Percentiles rank a stretch among this genome's conserved stretches.
phyloP scores from a whole-genome alignment of 2,888 invertebrate genomes.

The Himalopsyche anomala region DNA sequence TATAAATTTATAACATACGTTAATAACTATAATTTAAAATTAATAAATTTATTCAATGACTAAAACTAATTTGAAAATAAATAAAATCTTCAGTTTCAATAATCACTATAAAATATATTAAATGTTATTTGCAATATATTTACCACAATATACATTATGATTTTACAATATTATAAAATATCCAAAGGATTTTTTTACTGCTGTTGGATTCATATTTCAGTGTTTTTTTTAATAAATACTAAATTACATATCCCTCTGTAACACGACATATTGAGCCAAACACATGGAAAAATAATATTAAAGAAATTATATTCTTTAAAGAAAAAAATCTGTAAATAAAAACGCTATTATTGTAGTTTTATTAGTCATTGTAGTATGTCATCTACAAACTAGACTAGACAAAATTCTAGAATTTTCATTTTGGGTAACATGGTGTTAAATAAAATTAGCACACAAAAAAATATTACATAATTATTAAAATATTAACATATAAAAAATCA shows the following conservation, averaged over 20 bases:
- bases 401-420: background rate
- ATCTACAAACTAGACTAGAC: too few relatives aligned
- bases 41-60: conserved; percentile 47
- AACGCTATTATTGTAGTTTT: too few relatives aligned
- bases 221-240: background rate
- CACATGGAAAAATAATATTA: background rate
- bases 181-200: background rate
- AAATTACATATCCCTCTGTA: conserved; percentile 9
- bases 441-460: conserved; percentile 25
- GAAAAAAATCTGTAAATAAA: too few relatives aligned
- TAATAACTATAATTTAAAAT: conserved; percentile 46
- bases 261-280: background rate
- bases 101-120: conserved; percentile 46
- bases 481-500: conserved; percentile 1
- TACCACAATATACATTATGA: background rate
- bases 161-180: background rate
- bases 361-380: too few relatives aligned
- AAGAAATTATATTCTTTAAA: too few relatives aligned
- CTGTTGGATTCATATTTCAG: background rate
- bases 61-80: conserved; percentile 50
- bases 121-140: conserved; percentile 17
- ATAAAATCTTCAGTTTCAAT: conserved; percentile 41
- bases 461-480: background rate
- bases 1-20: conserved; percentile 19
- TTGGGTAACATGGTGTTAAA: conserved; percentile 11